phyloP scores from a whole-genome alignment of 2,797 vertebrate species.

The Rhinatrema bivittatum region DNA sequence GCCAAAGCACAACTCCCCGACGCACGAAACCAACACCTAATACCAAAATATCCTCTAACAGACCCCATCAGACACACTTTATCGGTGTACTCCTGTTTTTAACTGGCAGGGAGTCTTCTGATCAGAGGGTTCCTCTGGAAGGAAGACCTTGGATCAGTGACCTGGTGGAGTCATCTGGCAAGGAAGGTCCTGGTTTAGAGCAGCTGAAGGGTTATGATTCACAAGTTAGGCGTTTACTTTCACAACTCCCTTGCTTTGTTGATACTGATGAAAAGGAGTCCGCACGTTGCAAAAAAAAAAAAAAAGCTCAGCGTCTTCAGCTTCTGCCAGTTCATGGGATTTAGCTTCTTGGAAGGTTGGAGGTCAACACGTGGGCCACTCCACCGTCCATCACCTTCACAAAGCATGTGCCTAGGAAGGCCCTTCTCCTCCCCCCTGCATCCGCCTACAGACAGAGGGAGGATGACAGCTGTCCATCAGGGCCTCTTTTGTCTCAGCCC shows the following conservation, averaged over 20 bases:
- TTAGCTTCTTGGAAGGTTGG: constrained; percentile 32
- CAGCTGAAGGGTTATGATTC: no score
- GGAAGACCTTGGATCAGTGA: no score
- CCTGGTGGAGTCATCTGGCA: no score
- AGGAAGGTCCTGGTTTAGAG: no score
- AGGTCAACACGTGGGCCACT: constrained; percentile 30
- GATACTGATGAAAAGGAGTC: no score
- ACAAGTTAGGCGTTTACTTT: no score
- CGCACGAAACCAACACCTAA: no score
- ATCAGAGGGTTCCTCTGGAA: neutral
- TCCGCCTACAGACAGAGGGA: neutral
- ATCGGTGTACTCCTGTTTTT: neutral
- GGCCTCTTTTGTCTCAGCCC: neutral
- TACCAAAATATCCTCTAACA: no score
- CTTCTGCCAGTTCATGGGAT: neutral
- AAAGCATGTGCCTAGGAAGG: neutral
- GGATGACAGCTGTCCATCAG: constrained; percentile 28
- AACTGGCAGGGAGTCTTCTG: neutral
- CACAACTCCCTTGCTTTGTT: no score
- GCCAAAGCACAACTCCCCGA: no score
- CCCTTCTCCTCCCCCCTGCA: constrained; percentile 22
- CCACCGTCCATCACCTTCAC: constrained; percentile 20
- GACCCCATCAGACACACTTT: neutral
- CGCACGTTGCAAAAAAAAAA: no score
- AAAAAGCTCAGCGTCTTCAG: no score